These are phyloP conservation scores for Sycophila texana DNA, from an alignment of 2,888 invertebrate genomes.

Conservation along the genomic window DNA sequence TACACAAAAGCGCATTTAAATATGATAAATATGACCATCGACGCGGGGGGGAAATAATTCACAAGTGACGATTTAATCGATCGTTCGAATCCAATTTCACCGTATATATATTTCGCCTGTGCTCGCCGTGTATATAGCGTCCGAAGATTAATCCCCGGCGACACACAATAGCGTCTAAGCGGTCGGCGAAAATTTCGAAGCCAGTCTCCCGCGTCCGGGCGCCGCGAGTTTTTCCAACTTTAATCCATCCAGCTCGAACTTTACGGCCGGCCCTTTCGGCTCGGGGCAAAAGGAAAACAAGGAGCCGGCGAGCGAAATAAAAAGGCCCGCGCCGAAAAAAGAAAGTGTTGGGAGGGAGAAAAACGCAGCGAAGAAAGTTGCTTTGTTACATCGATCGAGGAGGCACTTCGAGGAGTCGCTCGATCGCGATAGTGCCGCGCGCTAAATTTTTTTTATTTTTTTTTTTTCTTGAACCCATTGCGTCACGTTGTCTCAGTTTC, in stretches of 20 bases:
- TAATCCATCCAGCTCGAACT: constrained; percentile 30
- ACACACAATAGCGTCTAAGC: constrained; percentile 1
- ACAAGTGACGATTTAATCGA: not conserved
- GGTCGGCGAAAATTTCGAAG: constrained; percentile 22
- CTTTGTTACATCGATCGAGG: constrained; percentile 30
- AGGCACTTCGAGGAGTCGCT: not conserved
- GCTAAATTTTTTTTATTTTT: not conserved
- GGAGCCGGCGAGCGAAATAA: not conserved
- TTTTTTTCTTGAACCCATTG: not conserved
- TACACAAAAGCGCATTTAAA: no score
- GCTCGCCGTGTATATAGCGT: not conserved
- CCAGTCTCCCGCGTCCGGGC: not conserved
- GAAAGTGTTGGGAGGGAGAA: not conserved
- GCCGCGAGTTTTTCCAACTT: constrained; percentile 20
- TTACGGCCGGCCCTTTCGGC: constrained; percentile 9
- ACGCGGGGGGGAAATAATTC: no score
- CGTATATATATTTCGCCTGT: not conserved
- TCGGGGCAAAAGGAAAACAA: constrained; percentile 9
- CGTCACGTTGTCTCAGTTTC: not conserved
- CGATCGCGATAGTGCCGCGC: constrained; percentile 11
- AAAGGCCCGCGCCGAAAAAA: constrained; percentile 15
- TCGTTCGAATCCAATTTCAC: not conserved
- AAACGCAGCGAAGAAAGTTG: constrained; percentile 27
- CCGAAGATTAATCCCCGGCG: constrained; percentile 19
- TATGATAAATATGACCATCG: no score